Percentiles rank a stretch among this genome's conserved stretches.
phyloP scores from a whole-genome alignment of 1,140 invertebrate species.

The Caenorhabditis tropicalis region DNA sequence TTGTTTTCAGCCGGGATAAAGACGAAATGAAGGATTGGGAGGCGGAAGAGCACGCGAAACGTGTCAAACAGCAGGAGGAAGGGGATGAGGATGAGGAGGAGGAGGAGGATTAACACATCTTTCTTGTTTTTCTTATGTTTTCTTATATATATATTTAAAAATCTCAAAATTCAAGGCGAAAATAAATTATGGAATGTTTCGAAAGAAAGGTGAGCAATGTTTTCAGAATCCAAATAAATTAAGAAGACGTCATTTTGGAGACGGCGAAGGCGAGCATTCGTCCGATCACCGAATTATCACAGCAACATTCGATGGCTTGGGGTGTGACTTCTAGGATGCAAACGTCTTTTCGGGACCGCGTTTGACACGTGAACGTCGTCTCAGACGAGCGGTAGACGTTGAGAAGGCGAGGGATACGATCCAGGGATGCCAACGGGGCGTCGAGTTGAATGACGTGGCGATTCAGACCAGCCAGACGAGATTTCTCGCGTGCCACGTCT shows the following conservation, averaged over 20 bases:
- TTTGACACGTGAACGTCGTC: conserved; percentile 42
- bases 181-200: too few species aligned
- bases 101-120: background rate
- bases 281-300: conserved; percentile 22
- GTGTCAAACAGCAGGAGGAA: background rate
- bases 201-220: background rate
- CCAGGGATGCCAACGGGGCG: background rate
- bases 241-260: too few species aligned
- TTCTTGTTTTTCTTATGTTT: too few species aligned
- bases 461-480: conserved; percentile 61
- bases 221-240: background rate
- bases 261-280: conserved; percentile 27
- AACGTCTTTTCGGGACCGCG: conserved; percentile 48
- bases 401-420: background rate
- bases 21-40: background rate
- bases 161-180: too few species aligned
- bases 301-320: background rate
- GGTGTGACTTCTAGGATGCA: background rate
- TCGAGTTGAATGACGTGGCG: background rate
- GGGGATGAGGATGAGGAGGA: background rate
- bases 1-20: background rate
- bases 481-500: conserved; percentile 82
- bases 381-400: background rate
- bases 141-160: too few species aligned
- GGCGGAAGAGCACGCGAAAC: background rate